Evolutionary conservation across 1,140 invertebrate genomes (phyloP).

Genomic region (Helicorthomorpha holstii): DNA sequence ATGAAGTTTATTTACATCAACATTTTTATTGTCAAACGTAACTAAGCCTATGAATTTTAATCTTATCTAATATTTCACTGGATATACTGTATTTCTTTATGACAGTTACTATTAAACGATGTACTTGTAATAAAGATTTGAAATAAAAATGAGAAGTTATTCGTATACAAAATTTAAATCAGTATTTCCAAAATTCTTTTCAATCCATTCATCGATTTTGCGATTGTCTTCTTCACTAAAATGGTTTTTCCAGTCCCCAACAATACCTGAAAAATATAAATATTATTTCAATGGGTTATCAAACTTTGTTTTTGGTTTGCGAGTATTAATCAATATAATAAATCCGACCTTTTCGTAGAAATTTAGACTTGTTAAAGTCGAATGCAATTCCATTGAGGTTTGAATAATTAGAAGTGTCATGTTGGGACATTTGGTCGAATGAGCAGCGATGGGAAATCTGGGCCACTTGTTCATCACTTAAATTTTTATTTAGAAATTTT

Average conservation of each 20-base stretch:
- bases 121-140: background rate
- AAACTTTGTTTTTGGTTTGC: background rate
- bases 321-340: background rate
- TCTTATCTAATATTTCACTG: too few relatives aligned
- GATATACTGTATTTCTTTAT: too few relatives aligned
- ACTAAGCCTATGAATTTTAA: too few relatives aligned
- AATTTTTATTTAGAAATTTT: background rate
- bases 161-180: background rate
- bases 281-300: background rate
- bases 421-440: background rate
- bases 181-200: background rate
- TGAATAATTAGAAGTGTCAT: background rate
- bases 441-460: background rate
- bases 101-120: too few relatives aligned
- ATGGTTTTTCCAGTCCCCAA: background rate
- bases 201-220: background rate
- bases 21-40: too few relatives aligned
- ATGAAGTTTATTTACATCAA: too few relatives aligned
- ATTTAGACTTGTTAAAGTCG: background rate
- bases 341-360: background rate
- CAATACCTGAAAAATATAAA: background rate
- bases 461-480: background rate
- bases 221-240: background rate
- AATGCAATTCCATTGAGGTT: background rate
- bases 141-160: background rate